These are phyloP conservation scores for fruit fly (Drosophila melanogaster) DNA, from an alignment of 1,140 invertebrate genomes.

Conservation along the genomic window Release_6_plus_ISO1_MT NT_033777.3:22051001-22051500, in stretches of 20 bases:
- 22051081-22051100: slow-evolving; percentile 60
- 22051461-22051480: slow-evolving; percentile 41
- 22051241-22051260: slow-evolving; percentile 19
- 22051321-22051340: slow-evolving; percentile 44
- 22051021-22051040: slow-evolving; percentile 67
- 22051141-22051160: slow-evolving; percentile 44
- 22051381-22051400: slow-evolving; percentile 64
- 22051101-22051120: slow-evolving; percentile 54
- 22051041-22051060: slow-evolving; percentile 46
- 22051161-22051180: slow-evolving; percentile 58
- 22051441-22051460: slow-evolving; percentile 41
- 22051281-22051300: slow-evolving; percentile 8
- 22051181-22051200: slow-evolving; percentile 28
- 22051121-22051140: slow-evolving; percentile 20
- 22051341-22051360: slow-evolving; percentile 61
- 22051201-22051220: slow-evolving; percentile 38
- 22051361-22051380: slow-evolving; percentile 66
- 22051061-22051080: slow-evolving; percentile 40
- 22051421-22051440: slow-evolving; percentile 59
- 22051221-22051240: slow-evolving; percentile 28
- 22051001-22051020: slow-evolving; percentile 67
- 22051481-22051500: slow-evolving; percentile 38
- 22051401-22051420: slow-evolving; percentile 77
- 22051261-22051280: slow-evolving; percentile 34
- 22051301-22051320: slow-evolving; percentile 65